Evolutionary conservation across 2,888 invertebrate genomes (phyloP), one percentile per base, ranked within the genome.

Genomic region (Alcis repandata): DNA sequence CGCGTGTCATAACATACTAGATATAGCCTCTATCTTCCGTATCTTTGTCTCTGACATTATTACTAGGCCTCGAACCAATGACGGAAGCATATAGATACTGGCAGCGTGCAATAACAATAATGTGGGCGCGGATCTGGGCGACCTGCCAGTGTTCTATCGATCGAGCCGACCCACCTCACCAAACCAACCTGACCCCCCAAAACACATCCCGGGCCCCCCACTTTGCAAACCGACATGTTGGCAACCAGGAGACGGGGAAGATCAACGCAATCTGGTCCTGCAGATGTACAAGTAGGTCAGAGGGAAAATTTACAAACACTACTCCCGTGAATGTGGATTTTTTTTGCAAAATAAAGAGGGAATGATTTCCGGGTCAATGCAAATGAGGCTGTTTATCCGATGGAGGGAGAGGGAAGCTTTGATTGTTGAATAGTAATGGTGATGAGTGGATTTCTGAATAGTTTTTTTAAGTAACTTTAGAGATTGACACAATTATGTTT

Each of bases 281-380:
- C 83, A 87, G 85, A 89, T 84, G 83, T 83, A 86, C 91, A 93
- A 92, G 90, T 93, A 92, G 92, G 92, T 93, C 92, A 92, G 85
- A 91, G 84, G 91, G 91, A 92, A 92, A 91, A 90, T 92, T 91
- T 91, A 92, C 91, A 91, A 92, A 92, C 89, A 91, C 90, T 90
- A 91, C 88, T 87, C 85, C 78, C 77, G 86, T 84, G 83, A 85
- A 82, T 51, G 60, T 57, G 65, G 57, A 61, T 52, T 63, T 85
- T 89, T 89, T 90, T 90, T 84, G 76, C 77, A 80, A 87, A 90
- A 89, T 88, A 86, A 89, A 87, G 82, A 83, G 83, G 82, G 80
- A 84, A 85, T 80, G 79, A 79, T 89, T 91, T 90, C 86, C 88
- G 87, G 89, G 87, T 89, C 90, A 91, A 86, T 88, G 91, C 84